These are phyloP conservation scores for Elysia crispata DNA, from an alignment of 2,888 invertebrate genomes.

Conservation along the genomic window DNA sequence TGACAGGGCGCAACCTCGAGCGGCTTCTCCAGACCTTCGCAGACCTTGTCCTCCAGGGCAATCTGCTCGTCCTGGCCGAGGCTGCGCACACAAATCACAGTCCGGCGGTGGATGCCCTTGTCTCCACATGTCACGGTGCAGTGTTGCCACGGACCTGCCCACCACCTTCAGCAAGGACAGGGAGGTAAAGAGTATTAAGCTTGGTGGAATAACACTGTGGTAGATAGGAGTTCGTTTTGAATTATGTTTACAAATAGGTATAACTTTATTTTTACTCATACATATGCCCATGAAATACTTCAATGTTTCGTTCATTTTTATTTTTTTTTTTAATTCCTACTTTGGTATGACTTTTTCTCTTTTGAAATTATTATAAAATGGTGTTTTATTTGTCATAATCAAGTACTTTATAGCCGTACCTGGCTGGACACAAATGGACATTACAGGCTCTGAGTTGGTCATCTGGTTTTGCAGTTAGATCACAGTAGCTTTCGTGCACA, in stretches of 20 bases:
- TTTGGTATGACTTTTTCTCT: too few relatives aligned
- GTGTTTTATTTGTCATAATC: too few relatives aligned
- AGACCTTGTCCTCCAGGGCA: constrained; percentile 86
- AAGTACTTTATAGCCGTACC: constrained; percentile 59
- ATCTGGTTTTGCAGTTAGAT: constrained; percentile 71
- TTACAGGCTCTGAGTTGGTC: constrained; percentile 84
- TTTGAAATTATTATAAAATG: too few relatives aligned
- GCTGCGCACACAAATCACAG: constrained; percentile 78
- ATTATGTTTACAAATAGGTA: not conserved
- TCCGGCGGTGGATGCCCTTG: constrained; percentile 74
- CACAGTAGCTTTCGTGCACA: constrained; percentile 80
- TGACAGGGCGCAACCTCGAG: constrained; percentile 80
- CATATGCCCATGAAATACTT: too few relatives aligned
- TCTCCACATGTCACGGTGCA: constrained; percentile 85
- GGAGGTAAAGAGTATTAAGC: too few relatives aligned
- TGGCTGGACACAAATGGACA: constrained; percentile 83
- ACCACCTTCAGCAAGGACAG: constrained; percentile 82
- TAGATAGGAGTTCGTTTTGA: not conserved
- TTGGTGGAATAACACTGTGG: not conserved
- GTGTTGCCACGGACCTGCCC: constrained; percentile 91
- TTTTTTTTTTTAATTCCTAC: too few relatives aligned
- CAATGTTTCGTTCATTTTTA: too few relatives aligned
- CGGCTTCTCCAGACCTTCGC: constrained; percentile 84
- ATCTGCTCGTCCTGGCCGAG: constrained; percentile 82
- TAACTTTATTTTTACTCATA: too few relatives aligned